Base-by-base conservation (phyloP, 2,888 invertebrate genomes). In the Luffia ferchaultella region DNA sequence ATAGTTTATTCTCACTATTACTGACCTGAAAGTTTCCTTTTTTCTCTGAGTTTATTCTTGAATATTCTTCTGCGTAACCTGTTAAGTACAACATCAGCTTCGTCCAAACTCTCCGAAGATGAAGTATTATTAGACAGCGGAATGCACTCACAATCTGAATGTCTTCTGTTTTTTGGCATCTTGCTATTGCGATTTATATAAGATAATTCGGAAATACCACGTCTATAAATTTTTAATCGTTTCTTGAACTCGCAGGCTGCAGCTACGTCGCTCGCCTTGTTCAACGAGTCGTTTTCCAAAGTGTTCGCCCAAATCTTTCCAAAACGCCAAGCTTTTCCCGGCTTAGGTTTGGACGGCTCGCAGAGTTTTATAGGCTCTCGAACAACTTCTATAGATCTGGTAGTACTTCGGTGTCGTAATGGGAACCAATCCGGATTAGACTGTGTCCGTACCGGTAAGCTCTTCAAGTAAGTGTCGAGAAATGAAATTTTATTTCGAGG, bases 21-120 rank as follows among this genome's bases (percentile, higher is more conserved):
- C 65, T 75, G 74, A 45, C 68, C 67, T 48, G 71, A 72, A 55
- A 71, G 59, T 54, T 67, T 68, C 56, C 74, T 74, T 56, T 76
- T 73, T 64, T 83, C 82, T 62, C 82, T 70, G 47, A 74, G 68
- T 67, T 77, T 83, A 65, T 84, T 85, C 64, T 73, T 80, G 54
- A 80, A 72, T 67, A 85, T 85, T 60, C 85, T 74, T 62, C 85
- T 74, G 67, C 78, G 77, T 58, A 85, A 65, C 45, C 85, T 73
- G 67, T 70, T 77, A 56, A 85, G 76, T 61, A 85, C 75, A 53
- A 78, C 64, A 66, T 85, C 85, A 50, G 84, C 85, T 62, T 85
- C 85, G 58, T 85, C 85, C 51, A 84, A 70, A 65, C 85, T 85
- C 62, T 85, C 85, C 20, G 85, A 85, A 43, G 85, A 85, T 54